Conservation (phyloP, 2,888 invertebrate species). For the Maniola hyperantus region DNA sequence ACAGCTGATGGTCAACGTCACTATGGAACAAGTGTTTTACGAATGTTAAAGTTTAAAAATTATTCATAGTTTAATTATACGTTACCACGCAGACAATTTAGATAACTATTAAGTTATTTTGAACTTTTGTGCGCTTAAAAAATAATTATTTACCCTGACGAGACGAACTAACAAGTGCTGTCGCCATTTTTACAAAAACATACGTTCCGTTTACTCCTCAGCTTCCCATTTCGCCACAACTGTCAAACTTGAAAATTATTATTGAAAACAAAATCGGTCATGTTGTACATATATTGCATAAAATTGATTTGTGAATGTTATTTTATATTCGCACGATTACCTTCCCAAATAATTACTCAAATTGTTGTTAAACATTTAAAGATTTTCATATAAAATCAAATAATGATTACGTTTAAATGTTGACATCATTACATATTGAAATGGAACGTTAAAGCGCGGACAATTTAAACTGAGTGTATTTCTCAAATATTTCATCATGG, state of each 20-base stretch:
- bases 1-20: constrained; percentile 37
- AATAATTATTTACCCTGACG: constrained; percentile 77
- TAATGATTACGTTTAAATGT: background rate
- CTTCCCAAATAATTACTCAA: background rate
- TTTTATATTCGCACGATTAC: background rate
- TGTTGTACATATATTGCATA: no score
- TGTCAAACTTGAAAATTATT: no score
- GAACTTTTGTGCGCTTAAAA: constrained; percentile 40
- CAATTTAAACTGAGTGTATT: constrained; percentile 1
- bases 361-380: no score
- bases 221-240: background rate
- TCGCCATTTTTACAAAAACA: constrained; percentile 70
- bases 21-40: constrained; percentile 5
- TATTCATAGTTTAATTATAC: background rate
- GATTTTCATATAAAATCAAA: no score
- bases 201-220: constrained; percentile 46
- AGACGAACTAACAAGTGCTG: constrained; percentile 80
- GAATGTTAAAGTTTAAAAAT: background rate
- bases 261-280: no score
- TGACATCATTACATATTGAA: background rate
- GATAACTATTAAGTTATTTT: background rate
- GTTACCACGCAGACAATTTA: background rate
- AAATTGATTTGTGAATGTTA: no score
- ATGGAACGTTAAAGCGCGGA: constrained; percentile 11
- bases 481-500: background rate